Conservation (phyloP, 2,888 invertebrate species). For the Phyllotreta striolata region DNA sequence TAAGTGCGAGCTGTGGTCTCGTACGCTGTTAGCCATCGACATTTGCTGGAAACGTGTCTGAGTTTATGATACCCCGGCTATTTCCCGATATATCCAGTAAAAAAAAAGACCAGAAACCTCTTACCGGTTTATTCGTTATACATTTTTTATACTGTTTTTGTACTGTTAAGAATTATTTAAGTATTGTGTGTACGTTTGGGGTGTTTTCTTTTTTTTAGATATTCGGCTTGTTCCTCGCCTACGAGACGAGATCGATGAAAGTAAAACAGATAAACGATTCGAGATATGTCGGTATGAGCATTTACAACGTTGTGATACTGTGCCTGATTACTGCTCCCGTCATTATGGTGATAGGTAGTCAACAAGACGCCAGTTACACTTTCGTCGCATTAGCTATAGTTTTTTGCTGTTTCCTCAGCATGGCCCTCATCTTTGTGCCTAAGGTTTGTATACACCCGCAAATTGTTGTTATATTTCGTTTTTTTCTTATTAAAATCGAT, state of each 20-base stretch:
- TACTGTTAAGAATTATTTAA: no score
- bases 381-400: conserved; percentile 96
- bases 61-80: no score
- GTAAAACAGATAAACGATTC: conserved; percentile 98
- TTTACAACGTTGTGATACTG: conserved; percentile 98
- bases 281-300: conserved; percentile 98
- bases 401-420: conserved; percentile 97
- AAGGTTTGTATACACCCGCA: conserved; percentile 79
- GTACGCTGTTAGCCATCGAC: no score
- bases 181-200: no score
- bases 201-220: conserved; percentile 62
- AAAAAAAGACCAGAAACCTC: no score
- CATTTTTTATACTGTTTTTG: no score
- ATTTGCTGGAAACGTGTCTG: no score
- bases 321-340: conserved; percentile 98
- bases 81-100: no score
- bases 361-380: conserved; percentile 97
- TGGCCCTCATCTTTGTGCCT: conserved; percentile 98
- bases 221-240: conserved; percentile 96
- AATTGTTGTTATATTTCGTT: no score
- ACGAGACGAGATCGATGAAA: conserved; percentile 97
- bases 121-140: no score
- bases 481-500: neutral
- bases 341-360: conserved; percentile 94
- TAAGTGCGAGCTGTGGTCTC: no score